Percentiles rank a stretch among this genome's conserved stretches.
Conservation (phyloP, 2,888 invertebrate species). For the Elegia similella region DNA sequence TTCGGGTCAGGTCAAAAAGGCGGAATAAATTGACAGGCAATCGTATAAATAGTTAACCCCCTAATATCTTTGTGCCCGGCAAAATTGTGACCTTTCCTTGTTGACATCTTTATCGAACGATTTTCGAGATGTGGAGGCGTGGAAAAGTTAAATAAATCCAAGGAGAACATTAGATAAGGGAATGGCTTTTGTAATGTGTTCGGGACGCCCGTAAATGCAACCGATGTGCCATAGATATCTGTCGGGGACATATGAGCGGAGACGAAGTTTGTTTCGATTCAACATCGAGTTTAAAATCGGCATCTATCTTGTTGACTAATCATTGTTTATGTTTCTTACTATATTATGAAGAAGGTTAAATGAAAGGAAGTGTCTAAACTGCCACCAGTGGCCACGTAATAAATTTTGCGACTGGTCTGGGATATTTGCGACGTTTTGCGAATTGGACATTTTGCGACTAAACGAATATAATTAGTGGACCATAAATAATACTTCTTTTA, state of each 20-base stretch:
- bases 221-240: conserved; percentile 73
- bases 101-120: conserved; percentile 76
- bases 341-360: too few species aligned
- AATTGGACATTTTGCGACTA: too few species aligned
- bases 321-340: too few species aligned
- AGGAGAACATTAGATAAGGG: conserved; percentile 76
- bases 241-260: conserved; percentile 54
- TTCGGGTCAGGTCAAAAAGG: conserved; percentile 1
- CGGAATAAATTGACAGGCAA: conserved; percentile 22
- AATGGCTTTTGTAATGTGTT: conserved; percentile 80
- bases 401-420: too few species aligned
- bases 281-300: background rate
- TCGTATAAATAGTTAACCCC: conserved; percentile 14
- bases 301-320: background rate
- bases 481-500: too few species aligned
- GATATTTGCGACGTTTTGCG: too few species aligned
- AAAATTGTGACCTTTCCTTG: conserved; percentile 66
- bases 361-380: too few species aligned
- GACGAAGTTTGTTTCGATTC: conserved; percentile 49
- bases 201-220: conserved; percentile 77
- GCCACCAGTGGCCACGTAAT: too few species aligned
- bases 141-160: conserved; percentile 80
- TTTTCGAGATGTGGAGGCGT: conserved; percentile 74
- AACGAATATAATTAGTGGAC: too few species aligned
- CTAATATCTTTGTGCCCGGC: conserved; percentile 3